Evolutionary conservation across 1,140 invertebrate species (phyloP), one percentile per base, ranked within the genome.

Genomic region (Propsilocerus akamusi): DNA sequence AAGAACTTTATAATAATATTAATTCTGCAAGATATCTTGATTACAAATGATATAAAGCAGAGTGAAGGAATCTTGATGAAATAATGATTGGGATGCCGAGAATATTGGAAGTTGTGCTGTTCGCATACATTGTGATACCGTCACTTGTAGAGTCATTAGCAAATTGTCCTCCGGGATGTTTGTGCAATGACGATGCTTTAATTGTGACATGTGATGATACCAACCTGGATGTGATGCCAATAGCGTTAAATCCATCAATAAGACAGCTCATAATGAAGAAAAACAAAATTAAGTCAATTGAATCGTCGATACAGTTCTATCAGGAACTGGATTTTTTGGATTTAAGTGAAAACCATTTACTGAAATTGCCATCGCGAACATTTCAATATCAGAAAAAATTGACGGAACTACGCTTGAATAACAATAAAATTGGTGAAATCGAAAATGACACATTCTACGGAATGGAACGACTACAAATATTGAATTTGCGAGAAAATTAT

Each of bases 181-280:
- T 70, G 59, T 92, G 88, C 67, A 84, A 93, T 65, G 88, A 94
- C 57, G 83, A 89, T 48, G 87, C 79, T 1, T 74, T 90, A 48
- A 79, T 86, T n/a, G 89, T 91, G 1, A 77, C 80, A 47, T 93
- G 90, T 63, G 76, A 86, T 53, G 79, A 80, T 58, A 86, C 83
- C 55, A 84, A 81, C 52, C 69, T 93, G 32, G 86, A 91, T 65
- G 83, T 90, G 12, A 78, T 93, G 37, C 90, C 89, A 28, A 92
- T 93, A 55, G 85, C 88, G 1, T 70, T 94, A 34, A 94, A 93
- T 66, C 90, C 90, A 3, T 83, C 81, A 55, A 85, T 92, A 49
- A 82, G 86, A 62, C 72, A 84, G 22, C 75, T 90, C 49, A 78
- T 85, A 46, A 75, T 93, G 25, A 78, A 80, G 56, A 85, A 84